These are phyloP conservation scores for Etheostoma cragini DNA, from an alignment of 2,113 vertebrate species.

Conservation along the genomic window DNA sequence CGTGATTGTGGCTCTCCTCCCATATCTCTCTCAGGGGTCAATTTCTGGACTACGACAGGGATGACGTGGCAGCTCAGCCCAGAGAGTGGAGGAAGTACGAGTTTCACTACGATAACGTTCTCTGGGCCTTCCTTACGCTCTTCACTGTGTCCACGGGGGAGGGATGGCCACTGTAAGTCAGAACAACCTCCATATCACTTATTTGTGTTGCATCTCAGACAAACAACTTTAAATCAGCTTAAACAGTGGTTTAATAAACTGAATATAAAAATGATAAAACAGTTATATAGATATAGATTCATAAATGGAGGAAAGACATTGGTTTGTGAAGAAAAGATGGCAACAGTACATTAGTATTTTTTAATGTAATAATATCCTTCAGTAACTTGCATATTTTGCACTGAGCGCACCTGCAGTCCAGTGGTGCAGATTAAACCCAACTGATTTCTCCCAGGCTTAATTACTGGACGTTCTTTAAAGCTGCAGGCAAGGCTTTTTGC, in stretches of 20 bases:
- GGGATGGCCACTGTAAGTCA: slow-evolving; percentile 97
- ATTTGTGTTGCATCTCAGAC: not conserved
- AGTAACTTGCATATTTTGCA: not conserved
- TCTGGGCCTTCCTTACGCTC: slow-evolving; percentile 97
- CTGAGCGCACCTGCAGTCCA: slow-evolving; percentile 23
- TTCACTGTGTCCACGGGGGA: slow-evolving; percentile 98
- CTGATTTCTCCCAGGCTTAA: slow-evolving; percentile 45
- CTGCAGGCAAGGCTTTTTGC: slow-evolving; percentile 48
- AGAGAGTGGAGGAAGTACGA: slow-evolving; percentile 97
- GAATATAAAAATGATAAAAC: not conserved
- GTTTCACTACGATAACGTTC: slow-evolving; percentile 97
- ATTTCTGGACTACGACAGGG: slow-evolving; percentile 92
- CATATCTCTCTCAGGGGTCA: slow-evolving; percentile 86
- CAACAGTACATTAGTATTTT: not conserved
- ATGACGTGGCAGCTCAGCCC: slow-evolving; percentile 89
- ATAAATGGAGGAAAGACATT: not conserved
- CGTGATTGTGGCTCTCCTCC: not conserved
- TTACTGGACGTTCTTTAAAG: slow-evolving; percentile 47
- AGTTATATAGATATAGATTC: not conserved
- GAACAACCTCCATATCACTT: not conserved
- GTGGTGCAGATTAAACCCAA: slow-evolving; percentile 9
- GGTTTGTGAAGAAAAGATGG: slow-evolving; percentile 4
- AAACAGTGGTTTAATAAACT: not conserved
- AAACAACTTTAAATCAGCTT: not conserved
- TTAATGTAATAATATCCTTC: not conserved